phyloP scores from a whole-genome alignment of 2,888 invertebrate species.

The Nysson spinosus region DNA sequence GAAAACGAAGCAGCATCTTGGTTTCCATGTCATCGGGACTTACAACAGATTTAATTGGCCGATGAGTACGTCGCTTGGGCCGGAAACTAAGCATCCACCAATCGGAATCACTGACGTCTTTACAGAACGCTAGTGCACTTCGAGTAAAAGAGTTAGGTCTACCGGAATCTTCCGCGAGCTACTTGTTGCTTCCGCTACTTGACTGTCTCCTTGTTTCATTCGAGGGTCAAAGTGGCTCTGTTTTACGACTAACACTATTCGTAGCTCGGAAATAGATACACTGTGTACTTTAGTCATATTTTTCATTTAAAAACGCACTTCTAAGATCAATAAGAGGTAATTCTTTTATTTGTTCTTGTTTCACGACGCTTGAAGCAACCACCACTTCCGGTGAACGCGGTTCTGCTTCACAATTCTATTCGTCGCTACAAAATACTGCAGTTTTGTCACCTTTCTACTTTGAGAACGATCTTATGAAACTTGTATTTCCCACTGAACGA shows the following conservation, averaged over 20 bases:
- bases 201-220: conserved; percentile 30
- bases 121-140: conserved; percentile 13
- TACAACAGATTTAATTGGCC: no score
- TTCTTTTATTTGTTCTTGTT: no score
- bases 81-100: no score
- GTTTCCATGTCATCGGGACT: no score
- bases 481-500: no score
- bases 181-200: conserved; percentile 43
- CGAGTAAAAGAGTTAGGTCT: conserved; percentile 22
- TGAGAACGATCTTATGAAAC: background rate
- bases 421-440: background rate
- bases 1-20: no score
- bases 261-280: no score
- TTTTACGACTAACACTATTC: background rate
- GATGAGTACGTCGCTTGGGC: no score
- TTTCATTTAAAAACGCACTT: no score
- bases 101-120: no score
- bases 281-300: no score
- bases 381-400: background rate
- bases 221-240: conserved; percentile 5
- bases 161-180: conserved; percentile 18
- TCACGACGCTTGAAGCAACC: background rate
- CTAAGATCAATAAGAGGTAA: no score
- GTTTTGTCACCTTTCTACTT: background rate
- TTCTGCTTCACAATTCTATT: background rate